These are phyloP conservation scores for Eptesicus fuscus DNA, from an alignment of 2,113 vertebrate species.

Conservation along the genomic window DNA sequence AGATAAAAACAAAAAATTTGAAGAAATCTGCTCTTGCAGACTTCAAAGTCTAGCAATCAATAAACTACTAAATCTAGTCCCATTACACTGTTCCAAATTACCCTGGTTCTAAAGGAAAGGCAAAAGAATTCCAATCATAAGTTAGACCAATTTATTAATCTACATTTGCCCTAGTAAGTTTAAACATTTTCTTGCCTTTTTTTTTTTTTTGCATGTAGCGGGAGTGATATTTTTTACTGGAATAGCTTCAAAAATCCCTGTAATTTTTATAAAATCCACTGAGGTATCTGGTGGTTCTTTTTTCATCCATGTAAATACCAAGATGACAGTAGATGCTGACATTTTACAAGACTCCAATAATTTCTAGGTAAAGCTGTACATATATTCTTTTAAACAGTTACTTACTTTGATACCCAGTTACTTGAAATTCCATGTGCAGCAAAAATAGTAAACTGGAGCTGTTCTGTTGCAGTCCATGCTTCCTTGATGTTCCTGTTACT, in stretches of 20 bases:
- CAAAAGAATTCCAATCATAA: background rate
- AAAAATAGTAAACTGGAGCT: conserved; percentile 95
- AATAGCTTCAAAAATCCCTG: background rate
- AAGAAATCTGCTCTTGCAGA: background rate
- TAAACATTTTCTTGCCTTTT: conserved; percentile 24
- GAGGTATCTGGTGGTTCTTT: background rate
- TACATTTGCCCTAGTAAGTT: background rate
- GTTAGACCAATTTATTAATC: background rate
- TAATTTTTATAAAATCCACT: conserved; percentile 42
- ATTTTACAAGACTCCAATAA: background rate
- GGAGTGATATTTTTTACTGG: background rate
- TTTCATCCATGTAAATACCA: background rate
- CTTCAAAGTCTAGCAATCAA: background rate
- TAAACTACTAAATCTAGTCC: conserved; percentile 11
- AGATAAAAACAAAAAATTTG: background rate
- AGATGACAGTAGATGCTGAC: background rate
- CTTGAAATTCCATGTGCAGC: conserved; percentile 92
- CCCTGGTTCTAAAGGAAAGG: background rate
- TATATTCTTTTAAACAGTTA: conserved; percentile 39
- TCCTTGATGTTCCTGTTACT: conserved; percentile 82
- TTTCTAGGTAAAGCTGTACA: background rate
- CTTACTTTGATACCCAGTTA: conserved; percentile 94
- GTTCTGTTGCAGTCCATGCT: conserved; percentile 90
- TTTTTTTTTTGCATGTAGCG: background rate
- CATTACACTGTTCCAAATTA: background rate